Base-by-base conservation (phyloP, 2,113 vertebrate genomes). In the Oreamnos americanus region DNA sequence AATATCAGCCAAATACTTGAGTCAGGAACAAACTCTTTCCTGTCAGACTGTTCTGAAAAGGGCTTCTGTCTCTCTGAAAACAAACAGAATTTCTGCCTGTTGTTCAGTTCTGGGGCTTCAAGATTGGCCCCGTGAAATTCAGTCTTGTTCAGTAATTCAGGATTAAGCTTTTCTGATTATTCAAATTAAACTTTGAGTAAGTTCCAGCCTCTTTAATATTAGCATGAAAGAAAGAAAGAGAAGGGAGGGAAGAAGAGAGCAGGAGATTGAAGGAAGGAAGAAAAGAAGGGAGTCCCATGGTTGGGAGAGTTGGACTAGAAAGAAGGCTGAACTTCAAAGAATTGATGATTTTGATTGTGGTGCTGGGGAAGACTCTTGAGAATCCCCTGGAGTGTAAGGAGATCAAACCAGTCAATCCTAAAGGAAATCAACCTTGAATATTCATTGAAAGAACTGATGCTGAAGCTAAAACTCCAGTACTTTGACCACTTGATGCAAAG, bases 51-150 rank as follows among this genome's bases (percentile, higher is more conserved):
- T 93, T 85, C 95, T 16, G 64, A 76, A 55, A 93, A 39, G n/a
- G 51, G 57, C 19, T 67, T 67, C 81, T 55, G 83, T 76, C 57
- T 81, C 13, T 97, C 83, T 87, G 49, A 86, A 90, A 96, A 91
- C 39, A 83, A 85, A 78, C 7, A 90, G 19, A 62, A 26, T 9
- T 33, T 55, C 17, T 81, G 28, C n/a, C 43, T 83, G 25, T 47
- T 62, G 16, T 79, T 90, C 60, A 76, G 49, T 25, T 36, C 2
- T 10, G 39, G 43, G n/a, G 51, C 16, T 87, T 93, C 0, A 14
- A 87, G 15, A 30, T 12, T 19, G n/a, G 14, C 12, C 57, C 33
- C 49, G 17, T 82, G 39, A 60, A 62, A 78, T 30, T 17, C 25
- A 79, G 30, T 12, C 87, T 57, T 87, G 55, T 28, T 26, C 1